Conservation (phyloP, 2,888 invertebrate genomes). For the Torymus texanus region DNA sequence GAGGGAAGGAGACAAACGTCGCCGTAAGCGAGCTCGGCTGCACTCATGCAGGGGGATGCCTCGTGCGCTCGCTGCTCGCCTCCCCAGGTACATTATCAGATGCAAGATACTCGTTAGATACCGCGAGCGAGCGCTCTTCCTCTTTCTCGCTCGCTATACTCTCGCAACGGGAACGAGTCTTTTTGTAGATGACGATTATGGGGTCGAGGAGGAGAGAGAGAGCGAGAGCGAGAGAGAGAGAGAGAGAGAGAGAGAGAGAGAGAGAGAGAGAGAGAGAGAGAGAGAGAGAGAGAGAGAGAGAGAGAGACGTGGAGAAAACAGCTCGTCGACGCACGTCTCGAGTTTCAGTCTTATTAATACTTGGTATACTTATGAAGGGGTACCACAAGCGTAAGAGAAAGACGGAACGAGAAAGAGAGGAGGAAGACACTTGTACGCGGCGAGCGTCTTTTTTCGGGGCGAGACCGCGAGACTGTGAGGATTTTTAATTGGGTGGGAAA, state of each 20-base stretch:
- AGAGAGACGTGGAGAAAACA: slow-evolving; percentile 11
- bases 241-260: too few species aligned
- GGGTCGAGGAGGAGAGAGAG: slow-evolving; percentile 3
- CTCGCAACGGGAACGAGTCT: slow-evolving; percentile 34
- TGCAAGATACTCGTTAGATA: slow-evolving; percentile 64
- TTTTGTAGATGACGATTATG: slow-evolving; percentile 37
- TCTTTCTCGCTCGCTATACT: slow-evolving; percentile 20
- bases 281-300: slow-evolving; percentile 5
- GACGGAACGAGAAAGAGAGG: too few species aligned
- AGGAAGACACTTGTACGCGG: not conserved
- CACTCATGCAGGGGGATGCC: slow-evolving; percentile 13
- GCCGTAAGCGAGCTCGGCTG: not conserved
- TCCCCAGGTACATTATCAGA: slow-evolving; percentile 59
- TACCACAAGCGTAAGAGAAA: not conserved
- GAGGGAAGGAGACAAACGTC: slow-evolving; percentile 11
- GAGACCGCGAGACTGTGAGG: not conserved
- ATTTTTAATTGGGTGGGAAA: slow-evolving; percentile 36
- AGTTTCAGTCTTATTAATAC: slow-evolving; percentile 56
- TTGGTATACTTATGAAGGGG: slow-evolving; percentile 43
- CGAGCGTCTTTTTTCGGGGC: slow-evolving; percentile 26
- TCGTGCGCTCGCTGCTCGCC: not conserved
- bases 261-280: slow-evolving; percentile 4
- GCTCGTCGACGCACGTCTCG: slow-evolving; percentile 34
- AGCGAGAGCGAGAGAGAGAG: not conserved
- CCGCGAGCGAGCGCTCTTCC: slow-evolving; percentile 36